Conservation (phyloP, 1,140 invertebrate genomes). For the Zaprionus tsacasi region DNA sequence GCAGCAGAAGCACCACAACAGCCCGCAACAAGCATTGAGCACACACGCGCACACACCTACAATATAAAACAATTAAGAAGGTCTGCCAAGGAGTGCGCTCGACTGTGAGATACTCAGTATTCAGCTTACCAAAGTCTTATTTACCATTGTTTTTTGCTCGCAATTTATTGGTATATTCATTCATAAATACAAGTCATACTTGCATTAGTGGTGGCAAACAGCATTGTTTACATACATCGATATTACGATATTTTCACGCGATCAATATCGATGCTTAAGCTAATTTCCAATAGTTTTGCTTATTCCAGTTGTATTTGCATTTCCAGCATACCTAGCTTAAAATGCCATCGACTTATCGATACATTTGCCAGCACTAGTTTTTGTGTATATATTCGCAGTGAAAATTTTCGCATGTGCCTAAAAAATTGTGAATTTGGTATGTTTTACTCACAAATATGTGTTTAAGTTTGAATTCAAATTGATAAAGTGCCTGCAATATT, state of each 20-base stretch:
- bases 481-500: background rate
- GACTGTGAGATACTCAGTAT: background rate
- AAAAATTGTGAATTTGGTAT: background rate
- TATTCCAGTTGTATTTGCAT: background rate
- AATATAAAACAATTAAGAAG: conserved; percentile 10
- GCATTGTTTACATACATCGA: background rate
- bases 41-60: conserved; percentile 23
- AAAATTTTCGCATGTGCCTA: background rate
- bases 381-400: background rate
- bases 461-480: background rate
- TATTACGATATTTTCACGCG: background rate
- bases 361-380: background rate
- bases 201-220: background rate
- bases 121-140: background rate
- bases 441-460: background rate
- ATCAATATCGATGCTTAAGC: background rate
- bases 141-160: background rate
- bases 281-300: background rate
- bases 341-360: background rate
- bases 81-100: background rate
- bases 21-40: conserved; percentile 24
- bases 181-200: no score
- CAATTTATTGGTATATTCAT: background rate
- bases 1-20: conserved; percentile 48
- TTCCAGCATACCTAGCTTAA: background rate